Evolutionary conservation across 2,888 invertebrate genomes (phyloP), one percentile per base, ranked within the genome.

Genomic region (Synergus laeviventris): DNA sequence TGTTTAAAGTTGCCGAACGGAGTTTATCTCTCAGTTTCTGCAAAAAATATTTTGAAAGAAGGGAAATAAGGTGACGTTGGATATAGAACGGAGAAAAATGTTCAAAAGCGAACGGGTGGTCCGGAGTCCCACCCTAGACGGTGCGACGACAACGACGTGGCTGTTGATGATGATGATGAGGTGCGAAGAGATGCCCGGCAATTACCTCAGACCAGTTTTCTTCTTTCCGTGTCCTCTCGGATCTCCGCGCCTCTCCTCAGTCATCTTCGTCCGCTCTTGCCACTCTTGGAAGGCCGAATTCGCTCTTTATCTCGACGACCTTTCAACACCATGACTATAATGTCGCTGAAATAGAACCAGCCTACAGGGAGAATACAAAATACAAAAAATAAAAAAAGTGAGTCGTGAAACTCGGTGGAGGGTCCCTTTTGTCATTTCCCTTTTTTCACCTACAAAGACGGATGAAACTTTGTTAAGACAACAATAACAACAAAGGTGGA

Each of bases 151-250:
- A 80, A 82, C 81, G 81, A 83, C 79, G 82, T 75, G 81, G 86
- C 86, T 85, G 89, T 88, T 89, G 89, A 89, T 89, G 89, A 90
- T 87, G 89, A 90, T 91, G 90, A 91, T 91, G 91, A 91, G 91
- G 91, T 91, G 91, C 89, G 90, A 91, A 91, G 90, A 90, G 90
- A 91, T 86, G 88, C 87, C 82, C 84, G 89, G 90, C 90, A 90
- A 90, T 90, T 90, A 90, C 87, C 86, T 84, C 83, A 80, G 76
- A 82, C 76, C 79, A 78, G 79, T 82, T 81, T 78, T 81, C 83
- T 78, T 76, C 80, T 80, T 80, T 79, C 79, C 81, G 77, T 74
- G 74, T 75, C 80, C 80, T 74, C 79, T 78, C 78, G 77, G 73
- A 74, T 78, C 79, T 74, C 73, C 76, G 78, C 77, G 76, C 80